These are phyloP conservation scores for Mayetiola destructor DNA, from an alignment of 2,888 invertebrate species.

Conservation along the genomic window DNA sequence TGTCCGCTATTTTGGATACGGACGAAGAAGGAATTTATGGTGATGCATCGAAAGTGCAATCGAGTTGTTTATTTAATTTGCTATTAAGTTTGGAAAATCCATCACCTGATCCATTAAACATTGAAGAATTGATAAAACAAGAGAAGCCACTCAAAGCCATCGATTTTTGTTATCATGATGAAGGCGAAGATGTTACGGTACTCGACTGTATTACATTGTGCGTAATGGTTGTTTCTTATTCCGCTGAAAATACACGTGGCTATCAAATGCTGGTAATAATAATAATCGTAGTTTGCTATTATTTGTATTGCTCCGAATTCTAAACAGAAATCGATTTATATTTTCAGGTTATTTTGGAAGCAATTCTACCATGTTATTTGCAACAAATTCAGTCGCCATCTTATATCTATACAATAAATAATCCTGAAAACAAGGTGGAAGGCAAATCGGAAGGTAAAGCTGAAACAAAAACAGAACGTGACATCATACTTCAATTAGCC, in stretches of 20 bases:
- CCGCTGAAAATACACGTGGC: constrained; percentile 84
- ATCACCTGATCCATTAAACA: constrained; percentile 85
- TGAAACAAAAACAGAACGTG: constrained; percentile 86
- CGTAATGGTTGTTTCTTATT: constrained; percentile 96
- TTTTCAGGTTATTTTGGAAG: constrained; percentile 79
- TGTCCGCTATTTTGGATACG: constrained; percentile 89
- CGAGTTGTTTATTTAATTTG: constrained; percentile 81
- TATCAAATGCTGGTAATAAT: constrained; percentile 74
- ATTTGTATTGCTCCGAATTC: neutral
- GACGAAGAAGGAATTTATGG: constrained; percentile 76
- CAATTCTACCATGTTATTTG: constrained; percentile 89
- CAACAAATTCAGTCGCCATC: constrained; percentile 82
- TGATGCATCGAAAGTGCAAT: constrained; percentile 85
- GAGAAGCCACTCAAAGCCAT: constrained; percentile 84
- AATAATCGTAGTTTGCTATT: neutral
- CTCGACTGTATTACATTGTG: constrained; percentile 96
- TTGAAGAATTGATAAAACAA: constrained; percentile 71
- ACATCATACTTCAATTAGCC: constrained; percentile 82
- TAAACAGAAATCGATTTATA: neutral
- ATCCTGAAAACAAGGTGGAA: no score
- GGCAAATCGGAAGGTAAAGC: no score
- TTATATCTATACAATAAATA: no score
- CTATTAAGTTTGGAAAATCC: constrained; percentile 85
- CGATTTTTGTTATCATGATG: constrained; percentile 98
- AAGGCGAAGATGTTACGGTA: constrained; percentile 92